Conservation (phyloP, 2,888 invertebrate genomes). For the Elysia crispata region DNA sequence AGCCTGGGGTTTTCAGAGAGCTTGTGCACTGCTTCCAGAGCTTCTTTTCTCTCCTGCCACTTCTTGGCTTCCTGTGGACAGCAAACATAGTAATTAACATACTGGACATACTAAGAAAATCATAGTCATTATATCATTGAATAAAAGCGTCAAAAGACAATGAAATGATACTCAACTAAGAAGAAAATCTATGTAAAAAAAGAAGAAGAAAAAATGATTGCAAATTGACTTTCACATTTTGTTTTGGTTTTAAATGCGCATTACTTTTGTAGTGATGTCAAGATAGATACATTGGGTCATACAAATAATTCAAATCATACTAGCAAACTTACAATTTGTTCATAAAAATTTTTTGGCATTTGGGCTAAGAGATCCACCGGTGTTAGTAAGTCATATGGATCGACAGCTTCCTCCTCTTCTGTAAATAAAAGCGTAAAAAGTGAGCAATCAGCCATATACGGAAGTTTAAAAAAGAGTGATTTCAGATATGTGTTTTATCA, state of each 20-base stretch:
- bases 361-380: conserved; percentile 95
- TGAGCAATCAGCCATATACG: background rate
- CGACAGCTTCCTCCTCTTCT: conserved; percentile 82
- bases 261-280: too few species aligned
- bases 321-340: conserved; percentile 81
- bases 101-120: too few species aligned
- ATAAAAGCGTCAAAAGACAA: too few species aligned
- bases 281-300: too few species aligned
- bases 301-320: too few species aligned
- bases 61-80: conserved; percentile 86
- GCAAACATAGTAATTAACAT: background rate
- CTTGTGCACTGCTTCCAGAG: conserved; percentile 88
- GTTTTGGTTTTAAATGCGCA: too few species aligned
- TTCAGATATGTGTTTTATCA: too few species aligned
- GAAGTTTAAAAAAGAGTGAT: background rate
- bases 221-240: too few species aligned
- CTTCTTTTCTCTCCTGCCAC: conserved; percentile 97
- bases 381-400: conserved; percentile 93
- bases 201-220: too few species aligned
- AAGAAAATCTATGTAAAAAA: too few species aligned
- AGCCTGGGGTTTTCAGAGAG: conserved; percentile 88
- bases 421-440: conserved; percentile 21
- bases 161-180: too few species aligned
- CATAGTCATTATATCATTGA: too few species aligned
- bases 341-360: conserved; percentile 96